Percentiles rank a stretch among this genome's conserved stretches.
Evolutionary conservation across 2,888 invertebrate genomes (phyloP).

Genomic region (Drosophila mimetica): DNA sequence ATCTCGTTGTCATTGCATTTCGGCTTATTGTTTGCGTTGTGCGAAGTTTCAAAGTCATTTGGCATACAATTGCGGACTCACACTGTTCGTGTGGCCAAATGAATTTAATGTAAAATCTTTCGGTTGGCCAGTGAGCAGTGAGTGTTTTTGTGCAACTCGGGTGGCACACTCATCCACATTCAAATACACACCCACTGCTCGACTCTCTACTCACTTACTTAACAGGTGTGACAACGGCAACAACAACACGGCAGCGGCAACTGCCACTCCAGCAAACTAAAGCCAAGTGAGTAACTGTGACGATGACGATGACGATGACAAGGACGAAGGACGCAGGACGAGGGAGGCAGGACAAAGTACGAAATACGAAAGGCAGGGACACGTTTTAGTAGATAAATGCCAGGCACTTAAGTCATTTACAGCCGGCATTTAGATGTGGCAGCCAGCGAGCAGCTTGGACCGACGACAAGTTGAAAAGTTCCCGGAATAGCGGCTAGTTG

Average conservation of each 20-base stretch:
- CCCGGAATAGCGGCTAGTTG: neutral
- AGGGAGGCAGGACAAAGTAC: conserved; percentile 20
- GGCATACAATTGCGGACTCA: conserved; percentile 63
- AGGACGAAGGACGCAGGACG: conserved; percentile 20
- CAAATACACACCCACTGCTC: neutral
- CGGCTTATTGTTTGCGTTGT: conserved; percentile 21
- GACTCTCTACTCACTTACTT: conserved; percentile 33
- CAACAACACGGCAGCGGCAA: conserved; percentile 21
- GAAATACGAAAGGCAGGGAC: conserved; percentile 24
- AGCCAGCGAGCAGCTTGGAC: conserved; percentile 38
- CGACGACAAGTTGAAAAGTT: conserved; percentile 4
- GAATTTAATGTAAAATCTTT: conserved; percentile 76
- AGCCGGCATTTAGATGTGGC: conserved; percentile 43
- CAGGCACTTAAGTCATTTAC: conserved; percentile 77
- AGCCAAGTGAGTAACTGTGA: conserved; percentile 44
- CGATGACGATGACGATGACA: conserved; percentile 31
- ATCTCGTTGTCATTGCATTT: conserved; percentile 34
- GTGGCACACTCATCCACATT: neutral
- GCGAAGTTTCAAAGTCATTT: conserved; percentile 71
- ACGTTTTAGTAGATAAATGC: conserved; percentile 70
- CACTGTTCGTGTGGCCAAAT: conserved; percentile 48
- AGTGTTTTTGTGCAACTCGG: conserved; percentile 45
- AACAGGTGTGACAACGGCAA: conserved; percentile 64
- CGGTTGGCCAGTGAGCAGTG: conserved; percentile 31
- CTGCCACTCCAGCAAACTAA: conserved; percentile 13